Evolutionary conservation across 2,113 vertebrate genomes (phyloP), one percentile per base, ranked within the genome.

Genomic region (Saimiri boliviensis): DNA sequence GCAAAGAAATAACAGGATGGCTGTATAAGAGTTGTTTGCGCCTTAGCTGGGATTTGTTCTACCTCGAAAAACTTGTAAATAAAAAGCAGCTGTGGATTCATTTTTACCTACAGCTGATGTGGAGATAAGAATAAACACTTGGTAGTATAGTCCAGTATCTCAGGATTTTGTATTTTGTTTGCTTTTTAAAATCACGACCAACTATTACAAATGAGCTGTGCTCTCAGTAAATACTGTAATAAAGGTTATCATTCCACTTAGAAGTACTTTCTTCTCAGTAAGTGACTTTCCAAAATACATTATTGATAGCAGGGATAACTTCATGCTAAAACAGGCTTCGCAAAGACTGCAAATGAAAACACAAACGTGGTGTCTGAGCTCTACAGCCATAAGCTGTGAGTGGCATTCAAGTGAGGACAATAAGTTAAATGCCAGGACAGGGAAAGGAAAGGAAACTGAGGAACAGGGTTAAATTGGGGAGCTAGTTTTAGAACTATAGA

Each of bases 261-360:
- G 68, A 94, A 79, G 93, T 89, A 84, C 74, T 94, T 96, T 91
- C 40, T 88, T 95, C 52, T 81, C 45, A 84, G 60, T 95, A 91
- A 92, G 73, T 82, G 68, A 3, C 68, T 96, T 87, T 81, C 56
- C 35, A 88, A 96, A 97, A 90, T 97, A 97, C 95, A 96, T 94
- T 97, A 94, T 74, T 92, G 93, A 96, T 63, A 88, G 37, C 49
- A 82, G 9, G 32, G 42, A 85, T 80, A 92, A 92, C 37, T 73
- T 85, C 19, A 87, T 90, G 56, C 40, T 92, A 56, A 92, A 95
- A 87, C 12, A 60, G n/a, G 71, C 60, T 56, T 35, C 58, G 63
- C 17, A 17, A 45, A 87, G 86, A 94, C 91, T 86, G 49, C 60
- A 96, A 96, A 97, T 91, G n/a, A 92, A 83, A 49, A 68, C 8